Evolutionary conservation across 1,140 invertebrate species (phyloP).

Genomic region (Drosophila erecta): DNA sequence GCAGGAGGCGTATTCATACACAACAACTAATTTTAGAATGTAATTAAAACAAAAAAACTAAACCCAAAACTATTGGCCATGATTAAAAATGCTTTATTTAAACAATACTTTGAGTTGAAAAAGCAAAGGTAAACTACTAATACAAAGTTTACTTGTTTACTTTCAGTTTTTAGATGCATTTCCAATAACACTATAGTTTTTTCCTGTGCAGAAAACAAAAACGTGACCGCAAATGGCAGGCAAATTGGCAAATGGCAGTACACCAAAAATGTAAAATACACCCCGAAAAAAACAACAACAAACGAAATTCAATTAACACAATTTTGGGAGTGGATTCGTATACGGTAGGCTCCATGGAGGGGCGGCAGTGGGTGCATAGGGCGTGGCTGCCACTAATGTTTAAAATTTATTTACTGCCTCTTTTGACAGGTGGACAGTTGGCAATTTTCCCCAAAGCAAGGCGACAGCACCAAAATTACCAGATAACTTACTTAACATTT

Average conservation of each 20-base stretch:
- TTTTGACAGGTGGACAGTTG: constrained; percentile 11
- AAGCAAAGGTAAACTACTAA: neutral
- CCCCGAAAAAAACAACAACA: constrained; percentile 7
- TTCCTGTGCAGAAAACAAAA: constrained; percentile 31
- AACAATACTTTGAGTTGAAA: too few species aligned
- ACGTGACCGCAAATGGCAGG: constrained; percentile 65
- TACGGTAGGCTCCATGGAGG: neutral
- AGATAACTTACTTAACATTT: constrained; percentile 8
- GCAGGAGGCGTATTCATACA: constrained; percentile 1
- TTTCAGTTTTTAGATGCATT: neutral
- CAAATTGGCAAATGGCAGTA: constrained; percentile 53
- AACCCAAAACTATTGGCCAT: neutral
- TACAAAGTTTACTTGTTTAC: too few species aligned
- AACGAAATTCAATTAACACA: constrained; percentile 64
- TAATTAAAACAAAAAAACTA: neutral
- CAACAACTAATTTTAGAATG: neutral
- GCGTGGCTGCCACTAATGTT: constrained; percentile 1
- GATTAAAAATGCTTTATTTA: neutral
- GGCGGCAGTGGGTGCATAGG: neutral
- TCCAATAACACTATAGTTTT: neutral
- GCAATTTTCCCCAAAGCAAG: constrained; percentile 1
- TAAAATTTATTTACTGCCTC: constrained; percentile 10
- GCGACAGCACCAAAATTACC: neutral
- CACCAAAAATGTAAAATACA: constrained; percentile 3
- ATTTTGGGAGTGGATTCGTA: constrained; percentile 34